Evolutionary conservation across 2,888 invertebrate species (phyloP).

Genomic region (Theristus sp.): DNA sequence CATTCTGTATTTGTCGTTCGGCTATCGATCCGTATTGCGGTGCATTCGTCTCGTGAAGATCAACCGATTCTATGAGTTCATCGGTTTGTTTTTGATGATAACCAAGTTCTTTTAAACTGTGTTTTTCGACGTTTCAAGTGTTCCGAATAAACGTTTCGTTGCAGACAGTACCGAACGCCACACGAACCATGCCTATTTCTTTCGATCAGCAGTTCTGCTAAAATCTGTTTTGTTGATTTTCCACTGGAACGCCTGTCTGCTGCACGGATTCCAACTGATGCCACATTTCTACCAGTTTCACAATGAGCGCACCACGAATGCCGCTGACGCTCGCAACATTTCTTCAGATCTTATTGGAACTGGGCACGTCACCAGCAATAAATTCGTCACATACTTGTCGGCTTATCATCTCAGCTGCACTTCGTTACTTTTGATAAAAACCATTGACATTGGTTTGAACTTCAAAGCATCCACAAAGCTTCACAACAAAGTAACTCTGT

Average conservation of each 20-base stretch:
- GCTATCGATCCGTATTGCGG: conserved; percentile 73
- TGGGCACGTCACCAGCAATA: background rate
- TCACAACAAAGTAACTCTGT: too few relatives aligned
- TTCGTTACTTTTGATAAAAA: background rate
- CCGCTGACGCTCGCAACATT: background rate
- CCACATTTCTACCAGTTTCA: too few relatives aligned
- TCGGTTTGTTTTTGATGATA: too few relatives aligned
- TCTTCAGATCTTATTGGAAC: background rate
- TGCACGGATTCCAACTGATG: background rate
- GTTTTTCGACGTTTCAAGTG: too few relatives aligned
- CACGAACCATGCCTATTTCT: conserved; percentile 93
- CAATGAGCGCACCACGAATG: background rate
- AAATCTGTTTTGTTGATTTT: conserved; percentile 93
- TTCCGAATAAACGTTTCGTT: too few relatives aligned
- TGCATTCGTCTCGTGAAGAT: conserved; percentile 90
- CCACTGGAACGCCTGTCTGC: conserved; percentile 96
- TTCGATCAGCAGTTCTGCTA: conserved; percentile 1
- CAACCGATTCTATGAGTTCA: conserved; percentile 68
- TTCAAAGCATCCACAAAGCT: too few relatives aligned
- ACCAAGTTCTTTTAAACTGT: too few relatives aligned
- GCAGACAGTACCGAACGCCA: conserved; percentile 62
- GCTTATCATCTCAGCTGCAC: background rate
- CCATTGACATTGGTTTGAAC: too few relatives aligned
- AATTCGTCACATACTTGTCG: background rate
- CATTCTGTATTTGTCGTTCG: conserved; percentile 91